These are phyloP conservation scores for Ptyas mucosa DNA, from an alignment of 2,113 vertebrate species.

Conservation along the genomic window DNA sequence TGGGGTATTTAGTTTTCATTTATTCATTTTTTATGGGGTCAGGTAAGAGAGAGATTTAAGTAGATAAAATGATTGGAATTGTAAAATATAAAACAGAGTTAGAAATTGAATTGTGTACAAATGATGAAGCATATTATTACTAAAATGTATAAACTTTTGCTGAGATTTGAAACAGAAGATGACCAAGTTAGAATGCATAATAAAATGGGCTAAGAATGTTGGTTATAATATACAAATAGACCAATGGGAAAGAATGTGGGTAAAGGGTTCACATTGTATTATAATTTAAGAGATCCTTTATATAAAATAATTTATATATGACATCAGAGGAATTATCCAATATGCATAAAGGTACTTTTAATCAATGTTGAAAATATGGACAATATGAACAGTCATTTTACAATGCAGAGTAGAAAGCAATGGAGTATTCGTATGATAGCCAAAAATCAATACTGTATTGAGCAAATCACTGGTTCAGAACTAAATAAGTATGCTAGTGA, in stretches of 20 bases:
- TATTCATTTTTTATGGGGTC: not conserved
- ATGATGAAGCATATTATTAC: not conserved
- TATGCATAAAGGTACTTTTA: not conserved
- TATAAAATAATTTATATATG: too few relatives aligned
- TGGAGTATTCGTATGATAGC: not conserved
- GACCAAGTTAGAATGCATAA: too few relatives aligned
- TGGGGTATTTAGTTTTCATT: not conserved
- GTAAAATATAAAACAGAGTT: not conserved
- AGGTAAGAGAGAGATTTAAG: not conserved
- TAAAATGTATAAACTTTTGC: too few relatives aligned
- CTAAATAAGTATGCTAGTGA: not conserved
- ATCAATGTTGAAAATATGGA: not conserved
- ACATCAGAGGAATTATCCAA: not conserved
- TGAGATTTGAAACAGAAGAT: too few relatives aligned
- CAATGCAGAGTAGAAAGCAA: not conserved
- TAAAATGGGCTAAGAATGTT: too few relatives aligned
- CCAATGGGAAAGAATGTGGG: not conserved
- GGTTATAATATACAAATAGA: not conserved
- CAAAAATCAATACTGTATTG: not conserved
- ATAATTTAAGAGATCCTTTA: not conserved
- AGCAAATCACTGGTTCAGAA: not conserved
- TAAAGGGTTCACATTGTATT: not conserved
- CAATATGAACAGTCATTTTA: not conserved
- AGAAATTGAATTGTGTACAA: not conserved
- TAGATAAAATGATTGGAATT: not conserved